Conservation (phyloP, 2,888 invertebrate genomes). For the Acrobasis repandana region DNA sequence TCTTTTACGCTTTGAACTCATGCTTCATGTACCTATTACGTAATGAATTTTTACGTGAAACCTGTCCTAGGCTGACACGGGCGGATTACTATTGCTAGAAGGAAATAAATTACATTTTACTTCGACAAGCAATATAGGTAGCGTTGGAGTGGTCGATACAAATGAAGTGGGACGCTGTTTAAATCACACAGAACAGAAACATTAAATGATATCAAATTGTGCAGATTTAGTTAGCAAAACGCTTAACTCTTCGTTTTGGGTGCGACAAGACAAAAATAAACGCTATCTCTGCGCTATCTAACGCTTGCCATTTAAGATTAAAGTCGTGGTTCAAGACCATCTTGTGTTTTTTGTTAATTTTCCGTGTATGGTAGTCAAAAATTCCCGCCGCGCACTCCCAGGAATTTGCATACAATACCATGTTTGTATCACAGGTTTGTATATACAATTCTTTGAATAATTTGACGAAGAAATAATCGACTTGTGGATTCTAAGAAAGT, state of each 20-base stretch:
- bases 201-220: no score
- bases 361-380: constrained; percentile 6
- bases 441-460: constrained; percentile 26
- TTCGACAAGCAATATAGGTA: no score
- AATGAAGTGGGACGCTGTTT: no score
- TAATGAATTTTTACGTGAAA: no score
- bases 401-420: constrained; percentile 56
- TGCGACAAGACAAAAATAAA: constrained; percentile 8
- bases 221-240: not conserved
- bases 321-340: constrained; percentile 16
- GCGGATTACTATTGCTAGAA: no score
- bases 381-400: constrained; percentile 21
- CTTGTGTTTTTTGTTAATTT: not conserved
- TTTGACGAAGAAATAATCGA: constrained; percentile 13
- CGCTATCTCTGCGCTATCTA: constrained; percentile 10
- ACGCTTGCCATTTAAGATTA: constrained; percentile 19
- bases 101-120: no score
- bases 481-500: not conserved
- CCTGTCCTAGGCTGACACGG: no score
- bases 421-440: constrained; percentile 26
- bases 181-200: no score
- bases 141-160: no score
- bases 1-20: no score
- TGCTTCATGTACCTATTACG: no score
- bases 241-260: constrained; percentile 1